A percentile compares a stretch with the other conserved stretches of the same genome.
These are phyloP conservation scores for Sciaenops ocellatus DNA, from an alignment of 2,797 vertebrate species.

Conservation along the genomic window DNA sequence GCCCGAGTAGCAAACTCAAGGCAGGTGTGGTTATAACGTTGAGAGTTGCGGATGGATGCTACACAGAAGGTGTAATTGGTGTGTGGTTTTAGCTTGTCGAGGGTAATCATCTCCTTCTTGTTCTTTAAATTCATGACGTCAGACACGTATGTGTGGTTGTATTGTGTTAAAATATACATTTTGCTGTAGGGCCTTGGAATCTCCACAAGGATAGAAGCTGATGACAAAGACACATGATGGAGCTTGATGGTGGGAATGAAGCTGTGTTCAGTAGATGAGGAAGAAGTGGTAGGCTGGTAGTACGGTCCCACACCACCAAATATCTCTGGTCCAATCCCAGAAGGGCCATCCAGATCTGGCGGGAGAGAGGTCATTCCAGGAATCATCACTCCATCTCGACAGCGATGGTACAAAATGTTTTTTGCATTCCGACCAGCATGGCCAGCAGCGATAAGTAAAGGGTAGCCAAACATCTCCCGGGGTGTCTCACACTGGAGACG, in stretches of 20 bases:
- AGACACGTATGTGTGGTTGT: conserved; percentile 95
- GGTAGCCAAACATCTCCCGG: conserved; percentile 93
- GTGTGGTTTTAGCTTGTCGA: conserved; percentile 94
- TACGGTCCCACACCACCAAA: conserved; percentile 83
- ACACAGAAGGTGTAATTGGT: conserved; percentile 98
- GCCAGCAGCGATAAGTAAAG: conserved; percentile 89
- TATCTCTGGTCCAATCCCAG: conserved; percentile 90
- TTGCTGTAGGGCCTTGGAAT: conserved; percentile 97
- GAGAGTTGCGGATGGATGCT: conserved; percentile 96
- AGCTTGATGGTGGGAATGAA: conserved; percentile 94
- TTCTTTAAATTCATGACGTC: conserved; percentile 96
- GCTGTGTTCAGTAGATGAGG: conserved; percentile 88
- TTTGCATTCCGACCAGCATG: conserved; percentile 93
- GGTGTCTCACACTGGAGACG: conserved; percentile 97
- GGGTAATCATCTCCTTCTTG: conserved; percentile 94
- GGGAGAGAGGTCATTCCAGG: conserved; percentile 90
- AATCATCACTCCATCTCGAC: conserved; percentile 93
- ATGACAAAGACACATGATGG: conserved; percentile 92
- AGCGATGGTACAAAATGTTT: conserved; percentile 93
- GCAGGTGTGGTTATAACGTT: conserved; percentile 96
- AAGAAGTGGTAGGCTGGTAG: conserved; percentile 91
- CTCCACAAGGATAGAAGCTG: conserved; percentile 93
- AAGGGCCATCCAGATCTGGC: conserved; percentile 91
- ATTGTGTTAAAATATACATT: conserved; percentile 98
- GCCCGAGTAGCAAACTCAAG: conserved; percentile 92